Evolutionary conservation across 2,888 invertebrate species (phyloP).

Genomic region (Andrena marginata): DNA sequence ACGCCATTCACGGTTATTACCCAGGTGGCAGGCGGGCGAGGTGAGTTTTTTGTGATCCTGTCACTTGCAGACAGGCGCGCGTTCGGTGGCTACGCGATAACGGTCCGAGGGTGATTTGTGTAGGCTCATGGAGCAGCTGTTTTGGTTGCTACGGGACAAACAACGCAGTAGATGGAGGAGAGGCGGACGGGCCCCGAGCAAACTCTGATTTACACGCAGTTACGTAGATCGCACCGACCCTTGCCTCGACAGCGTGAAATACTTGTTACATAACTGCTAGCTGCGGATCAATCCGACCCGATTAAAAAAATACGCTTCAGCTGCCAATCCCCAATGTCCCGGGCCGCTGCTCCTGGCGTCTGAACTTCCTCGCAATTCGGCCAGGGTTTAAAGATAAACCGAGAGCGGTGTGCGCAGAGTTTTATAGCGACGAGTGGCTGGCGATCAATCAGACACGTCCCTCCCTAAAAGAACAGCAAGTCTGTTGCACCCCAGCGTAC

Average conservation of each 20-base stretch:
- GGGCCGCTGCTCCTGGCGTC: background rate
- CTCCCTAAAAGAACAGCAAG: constrained; percentile 21
- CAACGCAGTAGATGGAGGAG: constrained; percentile 21
- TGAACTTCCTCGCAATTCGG: background rate
- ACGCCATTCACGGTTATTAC: constrained; percentile 15
- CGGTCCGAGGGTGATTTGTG: constrained; percentile 71
- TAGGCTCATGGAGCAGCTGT: constrained; percentile 70
- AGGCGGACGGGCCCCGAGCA: background rate
- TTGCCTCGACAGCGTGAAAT: background rate
- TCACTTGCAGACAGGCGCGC: constrained; percentile 46
- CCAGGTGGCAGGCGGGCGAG: constrained; percentile 44
- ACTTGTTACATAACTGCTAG: constrained; percentile 7
- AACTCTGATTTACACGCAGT: constrained; percentile 45
- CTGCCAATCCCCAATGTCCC: background rate
- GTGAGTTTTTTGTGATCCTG: constrained; percentile 60
- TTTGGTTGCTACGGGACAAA: constrained; percentile 51
- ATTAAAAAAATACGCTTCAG: constrained; percentile 8
- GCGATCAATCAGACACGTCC: constrained; percentile 10
- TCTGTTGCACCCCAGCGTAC: constrained; percentile 1
- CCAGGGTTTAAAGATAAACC: background rate
- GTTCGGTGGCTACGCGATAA: constrained; percentile 50
- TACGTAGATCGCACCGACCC: constrained; percentile 2
- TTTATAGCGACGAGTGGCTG: background rate
- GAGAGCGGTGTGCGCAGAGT: background rate
- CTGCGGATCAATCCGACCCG: background rate